Evolutionary conservation across 2,797 vertebrate genomes (phyloP).

Genomic region (Cryptoprocta ferox): DNA sequence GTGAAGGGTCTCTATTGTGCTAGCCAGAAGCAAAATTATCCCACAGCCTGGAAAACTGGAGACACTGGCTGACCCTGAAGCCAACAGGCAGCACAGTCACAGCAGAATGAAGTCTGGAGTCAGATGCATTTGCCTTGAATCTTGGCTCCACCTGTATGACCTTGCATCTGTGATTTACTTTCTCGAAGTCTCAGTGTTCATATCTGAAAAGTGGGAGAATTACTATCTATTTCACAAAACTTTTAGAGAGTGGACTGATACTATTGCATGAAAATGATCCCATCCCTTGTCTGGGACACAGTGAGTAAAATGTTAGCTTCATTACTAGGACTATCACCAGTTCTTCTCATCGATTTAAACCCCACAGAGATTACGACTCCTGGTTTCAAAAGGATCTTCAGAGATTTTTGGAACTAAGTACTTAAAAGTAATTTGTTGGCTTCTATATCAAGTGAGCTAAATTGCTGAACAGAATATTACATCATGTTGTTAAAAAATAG

Average conservation of each 20-base stretch:
- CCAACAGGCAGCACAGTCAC: no score
- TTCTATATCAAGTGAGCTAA: slow-evolving; percentile 41
- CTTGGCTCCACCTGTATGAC: neutral
- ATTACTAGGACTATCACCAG: neutral
- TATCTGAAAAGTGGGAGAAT: neutral
- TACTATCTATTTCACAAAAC: neutral
- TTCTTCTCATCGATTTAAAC: slow-evolving; percentile 29
- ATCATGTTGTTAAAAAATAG: slow-evolving; percentile 47
- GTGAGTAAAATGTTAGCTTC: neutral
- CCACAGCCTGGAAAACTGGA: neutral
- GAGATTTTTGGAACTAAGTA: neutral
- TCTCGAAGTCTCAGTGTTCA: neutral
- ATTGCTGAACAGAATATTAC: slow-evolving; percentile 13
- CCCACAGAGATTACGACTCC: neutral
- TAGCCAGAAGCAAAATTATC: neutral
- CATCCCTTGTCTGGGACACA: neutral
- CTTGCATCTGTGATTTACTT: neutral
- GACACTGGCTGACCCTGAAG: neutral
- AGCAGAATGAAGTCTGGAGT: neutral
- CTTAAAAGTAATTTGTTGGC: slow-evolving; percentile 40
- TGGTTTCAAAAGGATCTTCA: slow-evolving; percentile 31
- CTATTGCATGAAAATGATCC: neutral
- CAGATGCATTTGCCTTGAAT: neutral
- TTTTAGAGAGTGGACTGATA: neutral
- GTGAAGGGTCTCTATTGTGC: neutral